Evolutionary conservation across 2,113 vertebrate genomes (phyloP).

Genomic region (Serinus canaria): DNA sequence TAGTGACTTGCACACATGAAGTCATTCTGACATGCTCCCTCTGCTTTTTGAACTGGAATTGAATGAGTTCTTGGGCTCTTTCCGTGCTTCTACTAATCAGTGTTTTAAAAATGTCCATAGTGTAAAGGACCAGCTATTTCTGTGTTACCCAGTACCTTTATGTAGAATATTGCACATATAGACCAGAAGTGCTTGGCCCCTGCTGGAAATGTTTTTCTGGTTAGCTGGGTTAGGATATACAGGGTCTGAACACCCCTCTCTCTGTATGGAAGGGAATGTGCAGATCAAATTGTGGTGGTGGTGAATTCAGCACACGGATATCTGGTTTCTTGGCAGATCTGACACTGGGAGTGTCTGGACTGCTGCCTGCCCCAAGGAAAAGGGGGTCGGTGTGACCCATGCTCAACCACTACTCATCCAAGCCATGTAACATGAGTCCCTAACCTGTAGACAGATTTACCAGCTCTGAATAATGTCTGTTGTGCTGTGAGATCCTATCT

Average conservation of each 20-base stretch:
- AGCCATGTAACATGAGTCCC: background rate
- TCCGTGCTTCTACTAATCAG: background rate
- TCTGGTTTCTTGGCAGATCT: slow-evolving; percentile 60
- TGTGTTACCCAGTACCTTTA: background rate
- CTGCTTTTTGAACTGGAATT: background rate
- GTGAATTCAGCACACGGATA: slow-evolving; percentile 53
- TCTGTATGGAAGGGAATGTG: slow-evolving; percentile 43
- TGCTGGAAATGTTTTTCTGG: background rate
- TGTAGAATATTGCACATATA: background rate
- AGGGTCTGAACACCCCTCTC: background rate
- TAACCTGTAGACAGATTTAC: slow-evolving; percentile 62
- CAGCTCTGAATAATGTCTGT: slow-evolving; percentile 65
- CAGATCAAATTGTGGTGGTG: background rate
- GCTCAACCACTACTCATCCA: background rate
- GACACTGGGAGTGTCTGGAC: slow-evolving; percentile 43
- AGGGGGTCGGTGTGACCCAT: slow-evolving; percentile 48
- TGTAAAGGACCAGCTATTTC: background rate
- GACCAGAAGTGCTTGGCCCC: background rate
- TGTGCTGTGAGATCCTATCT: slow-evolving; percentile 53
- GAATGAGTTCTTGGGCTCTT: background rate
- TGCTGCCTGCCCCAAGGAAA: slow-evolving; percentile 34
- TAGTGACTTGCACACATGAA: accelerated
- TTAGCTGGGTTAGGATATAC: background rate
- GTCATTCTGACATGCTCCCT: background rate
- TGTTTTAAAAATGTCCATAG: accelerated